These are phyloP conservation scores for Sceloporus undulatus DNA, from an alignment of 2,113 vertebrate species.

Conservation along the genomic window DNA sequence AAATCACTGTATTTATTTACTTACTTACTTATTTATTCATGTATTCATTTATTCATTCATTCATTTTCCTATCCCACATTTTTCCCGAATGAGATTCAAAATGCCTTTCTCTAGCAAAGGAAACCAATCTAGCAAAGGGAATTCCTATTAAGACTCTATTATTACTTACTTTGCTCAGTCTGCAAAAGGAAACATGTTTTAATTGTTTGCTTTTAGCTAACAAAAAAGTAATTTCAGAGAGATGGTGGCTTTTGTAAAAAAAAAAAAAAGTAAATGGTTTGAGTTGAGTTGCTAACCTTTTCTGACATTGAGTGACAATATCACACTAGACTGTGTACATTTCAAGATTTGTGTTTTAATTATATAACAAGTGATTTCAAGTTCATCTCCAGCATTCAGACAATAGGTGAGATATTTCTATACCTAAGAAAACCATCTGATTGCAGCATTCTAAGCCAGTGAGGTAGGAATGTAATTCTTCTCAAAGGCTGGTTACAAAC, in stretches of 20 bases:
- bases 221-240: conserved; percentile 19
- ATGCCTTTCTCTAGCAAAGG: neutral
- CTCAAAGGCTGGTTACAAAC: too few relatives aligned
- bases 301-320: conserved; percentile 13
- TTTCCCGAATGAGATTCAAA: neutral
- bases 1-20: too few relatives aligned
- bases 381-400: conserved; percentile 6
- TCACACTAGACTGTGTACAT: neutral
- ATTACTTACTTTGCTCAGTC: conserved; percentile 48
- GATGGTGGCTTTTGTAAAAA: neutral
- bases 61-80: too few relatives aligned
- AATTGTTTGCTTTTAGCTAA: conserved; percentile 26
- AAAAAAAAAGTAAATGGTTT: neutral
- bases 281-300: conserved; percentile 26
- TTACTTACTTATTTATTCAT: too few relatives aligned
- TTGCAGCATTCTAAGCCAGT: too few relatives aligned
- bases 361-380: conserved; percentile 9
- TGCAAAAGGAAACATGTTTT: conserved; percentile 19
- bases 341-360: neutral
- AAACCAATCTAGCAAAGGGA: conserved; percentile 56
- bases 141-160: conserved; percentile 52
- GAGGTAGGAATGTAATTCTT: too few relatives aligned
- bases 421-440: neutral
- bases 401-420: neutral
- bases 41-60: too few relatives aligned